phyloP scores from a whole-genome alignment of 1,140 invertebrate genomes.

The Pseudomyrmex dendroicus region DNA sequence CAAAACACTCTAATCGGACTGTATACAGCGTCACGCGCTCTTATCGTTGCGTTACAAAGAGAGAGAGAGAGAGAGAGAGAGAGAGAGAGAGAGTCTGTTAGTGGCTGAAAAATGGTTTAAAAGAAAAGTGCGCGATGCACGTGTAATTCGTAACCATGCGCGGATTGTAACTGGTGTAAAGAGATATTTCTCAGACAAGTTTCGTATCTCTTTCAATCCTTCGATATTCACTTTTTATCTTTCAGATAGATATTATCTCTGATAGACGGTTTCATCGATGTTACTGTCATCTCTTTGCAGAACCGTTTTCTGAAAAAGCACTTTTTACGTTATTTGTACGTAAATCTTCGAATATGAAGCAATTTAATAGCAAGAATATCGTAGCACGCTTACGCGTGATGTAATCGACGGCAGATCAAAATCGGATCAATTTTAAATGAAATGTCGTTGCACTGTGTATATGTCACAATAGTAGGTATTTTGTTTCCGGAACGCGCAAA shows the following conservation, averaged over 20 bases:
- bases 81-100: constrained; percentile 8
- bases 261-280: background rate
- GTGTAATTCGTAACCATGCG: background rate
- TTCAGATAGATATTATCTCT: background rate
- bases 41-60: constrained; percentile 34
- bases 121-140: constrained; percentile 26
- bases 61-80: background rate
- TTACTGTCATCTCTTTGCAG: background rate
- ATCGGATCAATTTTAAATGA: constrained; percentile 40
- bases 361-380: constrained; percentile 24
- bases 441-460: constrained; percentile 3
- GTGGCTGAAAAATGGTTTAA: constrained; percentile 22
- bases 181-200: too few species aligned
- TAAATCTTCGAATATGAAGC: constrained; percentile 47
- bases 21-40: background rate
- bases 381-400: background rate
- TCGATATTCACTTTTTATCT: background rate
- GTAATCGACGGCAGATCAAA: constrained; percentile 39
- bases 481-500: constrained; percentile 55
- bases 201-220: too few species aligned
- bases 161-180: background rate
- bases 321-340: background rate
- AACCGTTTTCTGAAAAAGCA: constrained; percentile 28
- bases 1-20: constrained; percentile 31
- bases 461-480: constrained; percentile 32